phyloP scores from a whole-genome alignment of 2,888 invertebrate genomes.

The Drosophila austrosaltans region DNA sequence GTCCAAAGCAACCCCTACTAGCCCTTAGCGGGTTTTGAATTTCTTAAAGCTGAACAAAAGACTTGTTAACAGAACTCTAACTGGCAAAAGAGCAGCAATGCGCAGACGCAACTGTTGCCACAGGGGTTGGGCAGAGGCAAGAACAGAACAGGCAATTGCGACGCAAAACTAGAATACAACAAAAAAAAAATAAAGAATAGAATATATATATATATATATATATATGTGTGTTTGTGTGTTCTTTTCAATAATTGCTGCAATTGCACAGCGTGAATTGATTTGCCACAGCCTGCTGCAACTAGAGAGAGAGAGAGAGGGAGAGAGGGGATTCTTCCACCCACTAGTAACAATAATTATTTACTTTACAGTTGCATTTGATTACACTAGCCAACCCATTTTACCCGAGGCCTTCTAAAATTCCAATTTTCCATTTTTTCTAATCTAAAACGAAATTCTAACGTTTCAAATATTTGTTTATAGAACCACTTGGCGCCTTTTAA shows the following conservation, averaged over 20 bases:
- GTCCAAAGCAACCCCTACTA: slow-evolving; percentile 66
- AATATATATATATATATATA: slow-evolving; percentile 14
- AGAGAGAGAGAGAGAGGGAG: neutral
- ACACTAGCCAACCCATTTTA: slow-evolving; percentile 62
- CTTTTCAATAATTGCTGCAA: slow-evolving; percentile 38
- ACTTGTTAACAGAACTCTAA: slow-evolving; percentile 49
- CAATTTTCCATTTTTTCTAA: slow-evolving; percentile 35
- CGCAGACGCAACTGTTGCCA: slow-evolving; percentile 73
- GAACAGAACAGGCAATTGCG: slow-evolving; percentile 4
- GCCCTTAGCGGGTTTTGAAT: slow-evolving; percentile 72
- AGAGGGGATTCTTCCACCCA: slow-evolving; percentile 41
- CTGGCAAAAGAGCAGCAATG: slow-evolving; percentile 68
- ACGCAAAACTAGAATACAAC: neutral
- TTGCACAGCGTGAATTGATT: slow-evolving; percentile 73
- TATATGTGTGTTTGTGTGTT: slow-evolving; percentile 20
- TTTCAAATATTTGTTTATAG: slow-evolving; percentile 81
- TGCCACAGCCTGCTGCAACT: slow-evolving; percentile 53
- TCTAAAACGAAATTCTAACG: slow-evolving; percentile 32
- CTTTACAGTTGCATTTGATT: slow-evolving; percentile 62
- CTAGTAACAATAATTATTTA: slow-evolving; percentile 50
- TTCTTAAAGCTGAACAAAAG: slow-evolving; percentile 68
- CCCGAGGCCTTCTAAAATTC: slow-evolving; percentile 20
- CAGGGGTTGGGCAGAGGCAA: slow-evolving; percentile 6
- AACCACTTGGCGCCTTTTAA: slow-evolving; percentile 83
- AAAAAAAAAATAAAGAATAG: slow-evolving; percentile 29